Evolutionary conservation across 2,888 invertebrate genomes (phyloP).

Genomic region (Trilocha varians): DNA sequence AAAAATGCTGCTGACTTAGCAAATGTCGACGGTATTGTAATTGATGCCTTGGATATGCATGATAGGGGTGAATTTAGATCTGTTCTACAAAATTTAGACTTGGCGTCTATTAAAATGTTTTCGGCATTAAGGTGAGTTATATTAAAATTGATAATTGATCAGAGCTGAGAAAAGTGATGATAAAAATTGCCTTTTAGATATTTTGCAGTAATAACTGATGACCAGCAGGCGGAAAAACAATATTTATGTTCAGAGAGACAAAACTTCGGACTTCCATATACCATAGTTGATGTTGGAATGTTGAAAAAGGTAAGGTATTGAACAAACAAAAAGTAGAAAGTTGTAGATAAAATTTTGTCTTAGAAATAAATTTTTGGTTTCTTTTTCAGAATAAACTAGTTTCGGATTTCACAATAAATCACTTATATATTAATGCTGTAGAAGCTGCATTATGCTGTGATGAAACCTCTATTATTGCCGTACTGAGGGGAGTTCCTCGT

Average conservation of each 20-base stretch:
- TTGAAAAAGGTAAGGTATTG: conserved; percentile 2
- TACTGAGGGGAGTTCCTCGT: not conserved
- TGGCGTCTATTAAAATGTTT: conserved; percentile 21
- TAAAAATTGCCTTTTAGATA: not conserved
- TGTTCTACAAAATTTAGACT: conserved; percentile 20
- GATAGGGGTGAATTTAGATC: conserved; percentile 8
- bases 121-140: conserved; percentile 23
- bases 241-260: not conserved
- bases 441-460: not conserved
- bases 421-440: not conserved
- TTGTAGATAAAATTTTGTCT: too few relatives aligned
- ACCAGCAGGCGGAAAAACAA: not conserved
- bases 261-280: not conserved
- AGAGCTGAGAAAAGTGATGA: conserved; percentile 8
- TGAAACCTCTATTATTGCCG: not conserved
- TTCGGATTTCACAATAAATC: not conserved
- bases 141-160: not conserved
- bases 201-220: not conserved
- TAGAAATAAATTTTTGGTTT: not conserved
- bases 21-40: conserved; percentile 24
- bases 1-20: conserved; percentile 16
- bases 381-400: not conserved
- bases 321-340: not conserved
- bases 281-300: not conserved
- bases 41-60: conserved; percentile 10